Evolutionary conservation across 2,113 vertebrate genomes (phyloP).

Genomic region (Chamaetylas fuelleborni): DNA sequence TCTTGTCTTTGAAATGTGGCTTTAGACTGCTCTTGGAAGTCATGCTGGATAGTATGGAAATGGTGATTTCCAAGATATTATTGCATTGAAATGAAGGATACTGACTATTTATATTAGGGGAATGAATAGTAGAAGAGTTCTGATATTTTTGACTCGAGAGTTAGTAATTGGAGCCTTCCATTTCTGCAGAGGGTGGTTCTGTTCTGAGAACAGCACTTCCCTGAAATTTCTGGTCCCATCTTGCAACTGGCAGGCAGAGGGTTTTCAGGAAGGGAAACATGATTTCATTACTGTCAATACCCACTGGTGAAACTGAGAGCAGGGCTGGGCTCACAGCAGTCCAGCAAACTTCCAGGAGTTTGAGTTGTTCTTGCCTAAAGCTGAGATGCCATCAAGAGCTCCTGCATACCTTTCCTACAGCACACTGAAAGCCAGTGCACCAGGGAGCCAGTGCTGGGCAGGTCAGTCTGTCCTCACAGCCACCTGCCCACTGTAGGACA

Average conservation of each 20-base stretch:
- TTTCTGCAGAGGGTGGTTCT: background rate
- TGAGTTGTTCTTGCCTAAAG: background rate
- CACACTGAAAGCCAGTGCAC: background rate
- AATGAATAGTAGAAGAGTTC: background rate
- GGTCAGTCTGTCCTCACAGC: background rate
- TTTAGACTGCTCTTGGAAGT: background rate
- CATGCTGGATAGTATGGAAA: background rate
- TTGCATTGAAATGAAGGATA: background rate
- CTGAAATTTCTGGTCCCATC: background rate
- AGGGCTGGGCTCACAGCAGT: background rate
- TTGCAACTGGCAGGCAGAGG: background rate
- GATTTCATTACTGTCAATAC: background rate
- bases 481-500: background rate
- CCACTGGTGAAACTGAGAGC: conserved; percentile 41
- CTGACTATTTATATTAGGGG: background rate
- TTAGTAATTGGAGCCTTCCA: background rate
- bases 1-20: background rate
- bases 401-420: background rate
- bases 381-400: background rate
- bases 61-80: background rate
- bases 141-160: background rate
- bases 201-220: background rate
- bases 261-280: background rate
- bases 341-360: background rate
- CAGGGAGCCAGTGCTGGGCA: background rate